These are phyloP conservation scores for Acrossocheilus fasciatus DNA, from an alignment of 2,797 vertebrate genomes.

Conservation along the genomic window DNA sequence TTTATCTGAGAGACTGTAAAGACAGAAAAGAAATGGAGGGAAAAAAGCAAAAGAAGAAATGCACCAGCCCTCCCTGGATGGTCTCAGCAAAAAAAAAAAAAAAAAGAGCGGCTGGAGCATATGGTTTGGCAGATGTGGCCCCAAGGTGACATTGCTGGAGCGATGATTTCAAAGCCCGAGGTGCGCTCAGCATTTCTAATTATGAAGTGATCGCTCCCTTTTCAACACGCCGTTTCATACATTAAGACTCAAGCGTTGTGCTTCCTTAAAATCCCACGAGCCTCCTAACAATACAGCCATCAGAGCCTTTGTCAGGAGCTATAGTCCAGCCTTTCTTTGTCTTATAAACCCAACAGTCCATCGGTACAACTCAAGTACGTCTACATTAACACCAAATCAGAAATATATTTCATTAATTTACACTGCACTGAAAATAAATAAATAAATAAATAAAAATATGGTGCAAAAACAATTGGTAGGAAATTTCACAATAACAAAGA, in stretches of 20 bases:
- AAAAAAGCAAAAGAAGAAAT: slow-evolving; percentile 1
- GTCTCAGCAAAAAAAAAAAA: slow-evolving; percentile 20
- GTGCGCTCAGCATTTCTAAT: slow-evolving; percentile 71
- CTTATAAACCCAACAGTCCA: neutral
- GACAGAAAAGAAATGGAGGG: slow-evolving; percentile 19
- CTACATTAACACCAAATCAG: neutral
- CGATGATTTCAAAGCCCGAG: slow-evolving; percentile 62
- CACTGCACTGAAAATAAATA: no score
- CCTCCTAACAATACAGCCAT: slow-evolving; percentile 17
- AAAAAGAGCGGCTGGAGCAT: slow-evolving; percentile 64
- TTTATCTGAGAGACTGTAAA: slow-evolving; percentile 44
- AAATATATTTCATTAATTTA: neutral
- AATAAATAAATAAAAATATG: no score
- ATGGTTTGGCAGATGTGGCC: slow-evolving; percentile 74
- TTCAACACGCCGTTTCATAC: slow-evolving; percentile 53
- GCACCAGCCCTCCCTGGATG: slow-evolving; percentile 24
- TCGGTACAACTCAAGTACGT: neutral
- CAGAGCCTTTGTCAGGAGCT: neutral
- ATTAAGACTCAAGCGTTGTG: slow-evolving; percentile 52
- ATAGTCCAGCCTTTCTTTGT: neutral
- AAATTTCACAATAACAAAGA: neutral
- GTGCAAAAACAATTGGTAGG: neutral
- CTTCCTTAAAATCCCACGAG: neutral
- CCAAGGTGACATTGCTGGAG: slow-evolving; percentile 71
- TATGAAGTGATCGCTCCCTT: slow-evolving; percentile 66